A percentile compares a stretch with the other conserved stretches of the same genome.
These are phyloP conservation scores for Petrocephalus sullivani DNA, from an alignment of 2,797 vertebrate genomes.

Conservation along the genomic window DNA sequence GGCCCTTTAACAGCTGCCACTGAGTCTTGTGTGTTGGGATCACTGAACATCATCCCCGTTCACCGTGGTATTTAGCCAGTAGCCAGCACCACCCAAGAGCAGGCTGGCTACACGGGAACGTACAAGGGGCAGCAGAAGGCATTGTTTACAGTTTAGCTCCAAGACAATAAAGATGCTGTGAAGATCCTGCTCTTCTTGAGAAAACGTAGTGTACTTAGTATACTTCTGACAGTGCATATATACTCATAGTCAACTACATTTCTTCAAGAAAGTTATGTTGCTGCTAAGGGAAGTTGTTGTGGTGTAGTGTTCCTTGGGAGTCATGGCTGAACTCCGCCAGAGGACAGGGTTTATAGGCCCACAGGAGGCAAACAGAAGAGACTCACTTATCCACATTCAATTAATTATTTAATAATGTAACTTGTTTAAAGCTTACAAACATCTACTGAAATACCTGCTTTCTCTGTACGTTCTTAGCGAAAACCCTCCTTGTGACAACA, in stretches of 20 bases:
- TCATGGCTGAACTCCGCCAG: background rate
- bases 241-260: slow-evolving; percentile 73
- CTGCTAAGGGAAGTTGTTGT: background rate
- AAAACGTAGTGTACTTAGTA: slow-evolving; percentile 74
- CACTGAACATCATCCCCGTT: background rate
- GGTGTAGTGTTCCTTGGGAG: background rate
- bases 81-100: background rate
- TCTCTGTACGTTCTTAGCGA: background rate
- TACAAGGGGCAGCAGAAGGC: background rate
- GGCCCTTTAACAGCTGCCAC: background rate
- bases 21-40: background rate
- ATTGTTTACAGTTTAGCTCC: background rate
- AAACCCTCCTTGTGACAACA: background rate
- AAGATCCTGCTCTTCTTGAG: slow-evolving; percentile 45
- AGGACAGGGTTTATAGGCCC: background rate
- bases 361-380: too few relatives aligned
- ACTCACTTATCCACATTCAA: too few relatives aligned
- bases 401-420: background rate
- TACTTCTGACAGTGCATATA: slow-evolving; percentile 54
- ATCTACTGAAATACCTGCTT: background rate
- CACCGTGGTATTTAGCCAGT: background rate
- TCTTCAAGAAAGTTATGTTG: slow-evolving; percentile 45
- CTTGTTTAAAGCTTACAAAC: background rate
- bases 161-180: background rate
- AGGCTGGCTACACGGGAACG: background rate